Evolutionary conservation across 2,113 vertebrate species (phyloP).

Genomic region (Anarhynchus alexandrinus): DNA sequence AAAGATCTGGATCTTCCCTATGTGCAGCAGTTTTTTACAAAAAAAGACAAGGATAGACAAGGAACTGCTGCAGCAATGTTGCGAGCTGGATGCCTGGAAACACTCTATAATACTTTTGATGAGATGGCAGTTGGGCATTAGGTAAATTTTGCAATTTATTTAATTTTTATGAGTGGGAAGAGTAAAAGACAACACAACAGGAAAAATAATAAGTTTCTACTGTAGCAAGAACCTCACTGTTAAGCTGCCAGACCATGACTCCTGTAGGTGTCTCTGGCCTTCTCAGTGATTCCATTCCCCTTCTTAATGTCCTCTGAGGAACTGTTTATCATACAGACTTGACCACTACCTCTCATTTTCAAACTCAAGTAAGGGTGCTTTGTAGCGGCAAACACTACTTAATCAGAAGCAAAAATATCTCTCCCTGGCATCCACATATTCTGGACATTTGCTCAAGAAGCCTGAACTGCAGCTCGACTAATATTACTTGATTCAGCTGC

Average conservation of each 20-base stretch:
- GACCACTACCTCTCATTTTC: neutral
- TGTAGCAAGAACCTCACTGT: neutral
- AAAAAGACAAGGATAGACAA: neutral
- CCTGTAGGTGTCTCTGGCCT: rapidly evolving
- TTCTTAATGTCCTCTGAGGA: neutral
- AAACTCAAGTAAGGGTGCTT: neutral
- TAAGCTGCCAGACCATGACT: neutral
- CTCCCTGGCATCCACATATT: neutral
- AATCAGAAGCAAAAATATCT: neutral
- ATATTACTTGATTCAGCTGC: neutral
- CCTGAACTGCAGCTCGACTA: neutral
- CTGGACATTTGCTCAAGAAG: too few species aligned
- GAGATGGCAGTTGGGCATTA: neutral
- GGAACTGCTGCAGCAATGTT: neutral
- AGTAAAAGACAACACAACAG: neutral
- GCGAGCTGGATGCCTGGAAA: neutral
- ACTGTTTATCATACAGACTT: neutral
- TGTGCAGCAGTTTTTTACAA: neutral
- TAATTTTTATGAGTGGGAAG: neutral
- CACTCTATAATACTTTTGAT: neutral
- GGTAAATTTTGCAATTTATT: neutral
- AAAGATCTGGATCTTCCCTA: neutral
- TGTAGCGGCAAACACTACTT: neutral
- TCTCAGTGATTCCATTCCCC: neutral
- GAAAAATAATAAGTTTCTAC: neutral